Base-by-base conservation (phyloP, 2,113 vertebrate species). In the Chlorodrepanis virens region DNA sequence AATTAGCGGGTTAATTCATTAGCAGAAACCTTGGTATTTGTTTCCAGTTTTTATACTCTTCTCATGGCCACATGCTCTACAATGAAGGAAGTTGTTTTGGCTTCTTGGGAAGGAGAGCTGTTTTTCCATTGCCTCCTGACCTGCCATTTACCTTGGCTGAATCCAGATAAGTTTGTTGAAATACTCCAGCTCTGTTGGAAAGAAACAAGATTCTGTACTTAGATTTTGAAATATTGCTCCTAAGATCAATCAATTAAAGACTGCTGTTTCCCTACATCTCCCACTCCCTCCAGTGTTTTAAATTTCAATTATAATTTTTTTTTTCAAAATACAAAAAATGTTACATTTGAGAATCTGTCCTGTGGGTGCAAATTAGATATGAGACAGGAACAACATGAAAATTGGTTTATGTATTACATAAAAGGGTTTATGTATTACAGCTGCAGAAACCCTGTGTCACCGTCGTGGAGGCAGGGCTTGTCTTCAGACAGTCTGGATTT, bases 91-190 rank as follows among this genome's bases (percentile, higher is more conserved):
- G 35, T 33, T n/a, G 63, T 81, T 93, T 57, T 68, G 75, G n/a
- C 42, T 67, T 54, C 40, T 75, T 85, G 44, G 23, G 28, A 67
- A 89, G 69, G 24, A 29, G 49, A 69, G 42, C 9, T 87, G 31
- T 75, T 83, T 92, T 95, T 59, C 59, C 60, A n/a, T 68, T 63
- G 52, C 86, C 56, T 83, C 33, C 45, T 91, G 72, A 89, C 67
- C 93, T 94, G 57, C n/a, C 40, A 0, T 93, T 94, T 95, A 87
- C 84, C 59, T 92, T 95, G 92, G 89, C 88, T 67, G 47, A 85
- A 84, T 28, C 40, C 61, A 57, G 72, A 76, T 39, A 61, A n/a
- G 35, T 81, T 71, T 89, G 56, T 39, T 89, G 64, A 91, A 96
- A 83, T 75, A 82, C 31, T 86, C 64, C 76, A 90, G 45, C 72